These are phyloP conservation scores for Buteo buteo DNA, from an alignment of 2,113 vertebrate genomes.

Conservation along the genomic window DNA sequence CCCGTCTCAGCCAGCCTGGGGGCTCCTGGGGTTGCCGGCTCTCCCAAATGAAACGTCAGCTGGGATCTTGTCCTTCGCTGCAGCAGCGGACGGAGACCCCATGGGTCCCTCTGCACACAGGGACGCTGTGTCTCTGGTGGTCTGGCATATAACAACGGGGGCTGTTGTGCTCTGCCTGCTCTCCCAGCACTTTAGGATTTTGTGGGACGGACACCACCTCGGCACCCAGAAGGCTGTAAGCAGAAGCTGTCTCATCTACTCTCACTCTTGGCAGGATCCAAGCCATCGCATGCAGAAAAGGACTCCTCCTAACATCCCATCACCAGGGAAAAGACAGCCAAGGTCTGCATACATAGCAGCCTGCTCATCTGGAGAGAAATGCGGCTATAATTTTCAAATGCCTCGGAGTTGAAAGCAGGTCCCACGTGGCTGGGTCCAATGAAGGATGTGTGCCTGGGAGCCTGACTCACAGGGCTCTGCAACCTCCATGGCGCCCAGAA, in stretches of 20 bases:
- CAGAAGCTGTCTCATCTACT: neutral
- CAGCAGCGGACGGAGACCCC: accelerated
- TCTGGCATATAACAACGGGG: accelerated
- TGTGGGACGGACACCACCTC: neutral
- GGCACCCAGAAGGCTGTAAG: neutral
- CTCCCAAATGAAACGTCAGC: neutral
- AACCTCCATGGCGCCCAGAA: neutral
- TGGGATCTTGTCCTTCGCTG: neutral
- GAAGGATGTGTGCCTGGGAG: neutral
- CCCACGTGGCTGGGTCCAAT: accelerated
- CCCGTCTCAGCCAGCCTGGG: neutral
- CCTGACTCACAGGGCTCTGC: neutral
- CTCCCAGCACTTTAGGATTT: neutral
- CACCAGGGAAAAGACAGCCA: neutral
- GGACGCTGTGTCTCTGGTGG: neutral
- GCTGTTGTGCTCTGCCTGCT: neutral
- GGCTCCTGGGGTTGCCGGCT: neutral
- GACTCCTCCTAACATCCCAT: neutral
- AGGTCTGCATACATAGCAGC: neutral
- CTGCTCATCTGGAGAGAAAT: neutral
- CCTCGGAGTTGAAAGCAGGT: neutral
- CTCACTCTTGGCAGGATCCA: neutral
- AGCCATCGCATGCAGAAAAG: neutral
- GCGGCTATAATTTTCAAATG: neutral
- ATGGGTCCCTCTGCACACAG: neutral